phyloP scores from a whole-genome alignment of 2,113 vertebrate species.

The Prietella phreatophila region DNA sequence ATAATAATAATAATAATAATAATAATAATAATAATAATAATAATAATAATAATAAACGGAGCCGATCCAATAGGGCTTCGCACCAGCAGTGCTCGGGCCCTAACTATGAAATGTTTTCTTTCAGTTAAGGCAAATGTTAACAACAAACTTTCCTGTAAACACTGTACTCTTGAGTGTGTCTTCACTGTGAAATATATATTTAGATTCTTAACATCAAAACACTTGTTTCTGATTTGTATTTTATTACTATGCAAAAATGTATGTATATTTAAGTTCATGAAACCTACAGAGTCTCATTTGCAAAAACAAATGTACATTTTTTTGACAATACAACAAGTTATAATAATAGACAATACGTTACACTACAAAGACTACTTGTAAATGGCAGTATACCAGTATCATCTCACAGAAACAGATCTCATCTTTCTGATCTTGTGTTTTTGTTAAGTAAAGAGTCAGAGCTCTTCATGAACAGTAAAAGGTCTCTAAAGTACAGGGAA shows the following conservation, averaged over 20 bases:
- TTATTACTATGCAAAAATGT: background rate
- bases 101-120: background rate
- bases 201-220: background rate
- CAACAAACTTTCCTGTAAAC: background rate
- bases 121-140: background rate
- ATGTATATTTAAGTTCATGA: background rate
- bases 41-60: no score
- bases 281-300: background rate
- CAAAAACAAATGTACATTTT: background rate
- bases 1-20: no score
- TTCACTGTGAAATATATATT: background rate
- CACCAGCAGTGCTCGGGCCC: no score
- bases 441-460: background rate
- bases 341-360: background rate
- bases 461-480: background rate
- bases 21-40: no score
- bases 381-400: no score
- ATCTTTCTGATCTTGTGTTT: background rate
- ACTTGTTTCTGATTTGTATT: background rate
- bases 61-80: no score
- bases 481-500: background rate
- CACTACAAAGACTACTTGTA: background rate
- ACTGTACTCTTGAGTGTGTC: background rate
- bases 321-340: no score
- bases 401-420: background rate